Evolutionary conservation across 2,797 vertebrate genomes (phyloP).

Genomic region (Danio kyathit): DNA sequence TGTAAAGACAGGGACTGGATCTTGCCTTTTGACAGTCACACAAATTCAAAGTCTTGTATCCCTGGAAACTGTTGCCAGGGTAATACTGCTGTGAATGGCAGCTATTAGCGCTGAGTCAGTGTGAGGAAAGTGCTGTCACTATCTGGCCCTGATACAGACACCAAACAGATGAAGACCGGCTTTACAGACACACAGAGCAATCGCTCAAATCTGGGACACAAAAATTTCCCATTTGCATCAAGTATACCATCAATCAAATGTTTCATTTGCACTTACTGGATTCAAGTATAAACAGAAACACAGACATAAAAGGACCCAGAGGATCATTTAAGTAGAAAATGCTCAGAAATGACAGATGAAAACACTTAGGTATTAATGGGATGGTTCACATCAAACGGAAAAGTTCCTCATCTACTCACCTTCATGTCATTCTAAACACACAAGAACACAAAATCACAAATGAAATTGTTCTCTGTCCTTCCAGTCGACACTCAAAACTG

Average conservation of each 20-base stretch:
- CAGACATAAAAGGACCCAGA: not conserved
- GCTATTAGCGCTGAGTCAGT: conserved; percentile 62
- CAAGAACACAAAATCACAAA: too few species aligned
- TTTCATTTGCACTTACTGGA: not conserved
- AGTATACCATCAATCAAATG: conserved; percentile 1
- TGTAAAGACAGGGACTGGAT: not conserved
- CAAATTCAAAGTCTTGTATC: conserved; percentile 72
- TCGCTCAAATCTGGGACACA: conserved; percentile 8
- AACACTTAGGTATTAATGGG: not conserved
- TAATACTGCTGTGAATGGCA: conserved; percentile 67
- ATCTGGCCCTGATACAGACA: conserved; percentile 6
- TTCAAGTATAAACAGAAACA: conserved; percentile 8
- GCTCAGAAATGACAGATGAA: not conserved
- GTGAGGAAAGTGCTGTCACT: conserved; percentile 16
- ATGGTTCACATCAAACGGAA: not conserved
- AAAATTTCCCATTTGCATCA: conserved; percentile 1
- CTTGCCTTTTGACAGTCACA: conserved; percentile 46
- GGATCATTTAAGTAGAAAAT: not conserved
- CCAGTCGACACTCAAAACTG: too few species aligned
- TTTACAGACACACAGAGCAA: conserved; percentile 60
- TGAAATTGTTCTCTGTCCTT: too few species aligned
- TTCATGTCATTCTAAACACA: too few species aligned
- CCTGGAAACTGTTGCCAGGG: conserved; percentile 79
- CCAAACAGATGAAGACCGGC: conserved; percentile 24
- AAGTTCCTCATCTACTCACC: too few species aligned